Base-by-base conservation (phyloP, 2,113 vertebrate species). In the Pelobates fuscus region DNA sequence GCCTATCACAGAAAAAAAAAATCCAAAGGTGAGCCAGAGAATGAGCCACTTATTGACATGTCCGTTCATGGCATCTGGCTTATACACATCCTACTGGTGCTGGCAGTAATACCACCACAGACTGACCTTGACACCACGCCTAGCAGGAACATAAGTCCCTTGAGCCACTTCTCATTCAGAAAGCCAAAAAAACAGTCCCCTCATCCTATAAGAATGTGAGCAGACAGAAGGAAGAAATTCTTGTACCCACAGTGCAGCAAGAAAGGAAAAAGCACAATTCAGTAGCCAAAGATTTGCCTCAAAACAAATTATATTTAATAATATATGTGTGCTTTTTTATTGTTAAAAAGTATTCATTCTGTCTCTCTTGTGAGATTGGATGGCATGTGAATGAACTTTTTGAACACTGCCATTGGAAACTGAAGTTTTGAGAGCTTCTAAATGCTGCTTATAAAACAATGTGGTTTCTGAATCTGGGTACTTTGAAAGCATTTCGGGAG, bases 181-280 rank as follows among this genome's bases (percentile, higher is more conserved):
- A 57, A 27, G 20, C 61, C 61, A 57, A 61, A 66, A 58, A 44
- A 74, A 66, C 71, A 66, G 62, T 74, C 52, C 61, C 72, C 72
- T 67, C 64, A 76, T 67, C 72, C 18, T 18, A 8, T 18, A 76
- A 67, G 63, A 67, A 67, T 76, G 72, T 20, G 20, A 23, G 71
- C 49, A 27, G 2, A 18, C 8, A 30, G 27, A 61, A 24, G 32
- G 29, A 21, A 11, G 12, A 64, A 37, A n/a, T n/a, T 26, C 14
- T 30, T 68, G 20, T 65, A 44, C 32, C 49, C 21, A 23, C 18
- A 32, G 46, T 3, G 5, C 2, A 44, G 23, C 55, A 43, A 23
- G 26, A 30, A 14, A 1, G 44, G 55, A 59, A 41, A 8, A 59
- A 24, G 24, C 15, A 20, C 8, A 30, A 57, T 32, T 24, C 60